These are phyloP conservation scores for Planococcus citri DNA, from an alignment of 1,140 invertebrate genomes.

Conservation along the genomic window DNA sequence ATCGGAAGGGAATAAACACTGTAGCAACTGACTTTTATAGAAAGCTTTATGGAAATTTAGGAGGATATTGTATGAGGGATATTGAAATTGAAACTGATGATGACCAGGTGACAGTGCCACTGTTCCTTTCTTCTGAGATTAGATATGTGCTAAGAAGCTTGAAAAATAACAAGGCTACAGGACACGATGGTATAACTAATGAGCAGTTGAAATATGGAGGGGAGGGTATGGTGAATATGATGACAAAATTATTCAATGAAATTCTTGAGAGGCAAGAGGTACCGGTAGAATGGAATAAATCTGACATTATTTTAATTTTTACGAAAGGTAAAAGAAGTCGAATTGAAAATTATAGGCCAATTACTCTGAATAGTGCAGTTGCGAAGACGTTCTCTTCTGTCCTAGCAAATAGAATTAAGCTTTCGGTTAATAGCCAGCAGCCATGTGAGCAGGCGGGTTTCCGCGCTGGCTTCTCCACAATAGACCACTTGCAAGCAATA, in stretches of 20 bases:
- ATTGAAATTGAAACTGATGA: not conserved
- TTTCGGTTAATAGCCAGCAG: constrained; percentile 29
- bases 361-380: constrained; percentile 29
- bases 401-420: constrained; percentile 28
- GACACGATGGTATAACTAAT: constrained; percentile 18
- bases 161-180: constrained; percentile 21
- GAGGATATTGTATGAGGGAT: not conserved
- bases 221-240: not conserved
- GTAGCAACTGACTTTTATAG: constrained; percentile 9
- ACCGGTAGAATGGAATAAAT: constrained; percentile 28
- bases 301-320: constrained; percentile 30
- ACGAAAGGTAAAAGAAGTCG: constrained; percentile 31
- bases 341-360: constrained; percentile 32
- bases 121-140: not conserved
- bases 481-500: constrained; percentile 23
- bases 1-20: not conserved
- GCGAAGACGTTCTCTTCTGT: constrained; percentile 29
- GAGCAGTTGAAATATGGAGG: constrained; percentile 17
- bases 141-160: not conserved
- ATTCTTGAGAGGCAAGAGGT: constrained; percentile 27
- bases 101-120: not conserved
- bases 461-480: constrained; percentile 28
- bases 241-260: constrained; percentile 13
- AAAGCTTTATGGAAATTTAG: not conserved
- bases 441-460: constrained; percentile 33